Evolutionary conservation across 1,140 invertebrate genomes (phyloP).

Genomic region (Orchesella cincta): DNA sequence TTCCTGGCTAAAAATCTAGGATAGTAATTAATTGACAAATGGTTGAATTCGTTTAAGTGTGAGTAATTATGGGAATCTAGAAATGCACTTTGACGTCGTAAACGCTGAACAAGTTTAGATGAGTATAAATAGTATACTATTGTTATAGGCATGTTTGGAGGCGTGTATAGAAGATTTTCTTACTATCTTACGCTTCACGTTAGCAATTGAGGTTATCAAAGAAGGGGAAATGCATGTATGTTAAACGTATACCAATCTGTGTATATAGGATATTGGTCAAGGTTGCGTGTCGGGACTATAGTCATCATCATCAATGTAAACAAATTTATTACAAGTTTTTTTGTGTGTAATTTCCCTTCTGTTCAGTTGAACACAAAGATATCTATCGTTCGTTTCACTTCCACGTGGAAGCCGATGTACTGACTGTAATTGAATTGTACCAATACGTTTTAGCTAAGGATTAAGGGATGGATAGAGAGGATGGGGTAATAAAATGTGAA

Average conservation of each 20-base stretch:
- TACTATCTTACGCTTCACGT: no score
- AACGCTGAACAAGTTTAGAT: not conserved
- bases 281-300: slow-evolving; percentile 1
- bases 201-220: not conserved
- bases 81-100: not conserved
- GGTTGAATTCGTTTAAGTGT: no score
- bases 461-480: no score
- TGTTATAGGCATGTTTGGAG: not conserved
- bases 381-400: not conserved
- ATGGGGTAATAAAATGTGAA: slow-evolving; percentile 76
- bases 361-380: not conserved
- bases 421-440: not conserved
- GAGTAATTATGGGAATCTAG: not conserved
- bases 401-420: slow-evolving; percentile 23
- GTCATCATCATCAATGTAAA: not conserved
- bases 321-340: not conserved
- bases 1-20: not conserved
- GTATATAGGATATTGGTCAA: slow-evolving; percentile 27
- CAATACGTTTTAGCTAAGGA: no score
- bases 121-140: not conserved
- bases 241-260: not conserved
- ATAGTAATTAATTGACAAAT: not conserved
- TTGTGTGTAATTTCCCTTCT: not conserved
- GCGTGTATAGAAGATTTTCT: not conserved
- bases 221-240: slow-evolving; percentile 7